Evolutionary conservation across 2,113 vertebrate genomes (phyloP).

Genomic region (Crotophaga sulcirostris): DNA sequence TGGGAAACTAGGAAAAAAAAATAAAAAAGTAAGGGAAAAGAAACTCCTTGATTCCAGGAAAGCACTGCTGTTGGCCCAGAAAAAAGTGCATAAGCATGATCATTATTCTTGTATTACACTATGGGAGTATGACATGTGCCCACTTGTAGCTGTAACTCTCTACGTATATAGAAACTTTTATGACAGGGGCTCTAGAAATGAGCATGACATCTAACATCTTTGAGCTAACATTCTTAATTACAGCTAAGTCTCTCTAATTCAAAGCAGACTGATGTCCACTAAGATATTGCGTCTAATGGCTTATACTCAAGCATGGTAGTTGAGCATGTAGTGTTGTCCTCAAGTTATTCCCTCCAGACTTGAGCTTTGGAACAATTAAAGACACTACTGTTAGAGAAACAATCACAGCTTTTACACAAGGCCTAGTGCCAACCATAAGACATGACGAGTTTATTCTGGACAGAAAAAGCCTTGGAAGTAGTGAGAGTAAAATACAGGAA

Average conservation of each 20-base stretch:
- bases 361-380: not conserved
- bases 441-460: not conserved
- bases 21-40: not conserved
- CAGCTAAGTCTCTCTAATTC: not conserved
- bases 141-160: not conserved
- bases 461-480: not conserved
- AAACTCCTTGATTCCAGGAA: not conserved
- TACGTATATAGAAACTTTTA: not conserved
- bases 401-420: not conserved
- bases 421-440: not conserved
- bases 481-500: not conserved
- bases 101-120: not conserved
- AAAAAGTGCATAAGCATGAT: rapidly evolving
- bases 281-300: not conserved
- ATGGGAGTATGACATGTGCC: not conserved
- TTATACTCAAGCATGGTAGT: not conserved
- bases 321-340: not conserved
- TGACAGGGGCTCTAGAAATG: not conserved
- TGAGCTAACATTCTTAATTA: not conserved
- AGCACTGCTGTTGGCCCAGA: not conserved
- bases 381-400: not conserved
- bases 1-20: not conserved
- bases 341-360: not conserved
- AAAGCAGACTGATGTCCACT: not conserved
- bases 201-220: not conserved